A percentile compares a stretch with the other conserved stretches of the same genome.
Evolutionary conservation across 2,113 vertebrate genomes (phyloP).

Genomic region (Nanger granti): DNA sequence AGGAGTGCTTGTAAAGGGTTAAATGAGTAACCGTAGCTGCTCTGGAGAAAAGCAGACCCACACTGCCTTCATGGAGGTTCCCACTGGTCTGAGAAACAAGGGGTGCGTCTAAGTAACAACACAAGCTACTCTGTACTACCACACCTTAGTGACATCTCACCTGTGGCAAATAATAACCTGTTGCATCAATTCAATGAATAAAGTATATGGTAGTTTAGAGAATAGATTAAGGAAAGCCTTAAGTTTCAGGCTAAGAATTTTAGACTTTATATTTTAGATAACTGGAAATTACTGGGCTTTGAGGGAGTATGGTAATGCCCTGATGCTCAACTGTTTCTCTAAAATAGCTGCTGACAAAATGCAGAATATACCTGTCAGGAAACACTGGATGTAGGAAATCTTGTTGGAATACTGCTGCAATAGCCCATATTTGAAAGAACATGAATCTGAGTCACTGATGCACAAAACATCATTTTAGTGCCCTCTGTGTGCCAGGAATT

Average conservation of each 20-base stretch:
- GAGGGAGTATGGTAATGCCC: background rate
- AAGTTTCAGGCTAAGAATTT: background rate
- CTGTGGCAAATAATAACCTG: background rate
- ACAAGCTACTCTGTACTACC: background rate
- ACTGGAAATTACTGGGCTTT: background rate
- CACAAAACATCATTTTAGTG: background rate
- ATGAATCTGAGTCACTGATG: background rate
- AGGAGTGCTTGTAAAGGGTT: background rate
- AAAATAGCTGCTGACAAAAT: background rate
- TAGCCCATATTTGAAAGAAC: background rate
- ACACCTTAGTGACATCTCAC: background rate
- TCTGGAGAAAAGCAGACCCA: background rate
- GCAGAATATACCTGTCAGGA: background rate
- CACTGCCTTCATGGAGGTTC: background rate
- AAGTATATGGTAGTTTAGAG: background rate
- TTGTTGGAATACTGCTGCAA: background rate
- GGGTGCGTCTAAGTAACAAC: background rate
- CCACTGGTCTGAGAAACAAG: background rate
- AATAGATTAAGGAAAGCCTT: background rate
- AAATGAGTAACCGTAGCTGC: background rate
- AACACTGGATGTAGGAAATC: background rate
- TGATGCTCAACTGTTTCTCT: background rate
- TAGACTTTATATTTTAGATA: background rate
- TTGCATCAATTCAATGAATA: background rate
- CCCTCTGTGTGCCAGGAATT: background rate